Evolutionary conservation across 2,113 vertebrate species (phyloP).

Genomic region (Eulemur rufifrons): DNA sequence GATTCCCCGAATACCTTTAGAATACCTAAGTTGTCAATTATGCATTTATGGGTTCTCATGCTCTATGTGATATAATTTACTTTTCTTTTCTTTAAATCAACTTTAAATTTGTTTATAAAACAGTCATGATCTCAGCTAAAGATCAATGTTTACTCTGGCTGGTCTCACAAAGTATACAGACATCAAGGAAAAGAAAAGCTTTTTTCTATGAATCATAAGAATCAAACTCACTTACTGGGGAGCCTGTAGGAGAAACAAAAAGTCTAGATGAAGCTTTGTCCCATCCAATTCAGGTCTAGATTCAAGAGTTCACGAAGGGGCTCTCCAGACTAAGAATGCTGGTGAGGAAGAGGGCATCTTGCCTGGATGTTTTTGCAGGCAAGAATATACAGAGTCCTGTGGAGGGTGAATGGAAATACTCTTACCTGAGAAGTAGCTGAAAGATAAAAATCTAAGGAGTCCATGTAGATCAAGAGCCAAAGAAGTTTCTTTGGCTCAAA

Average conservation of each 20-base stretch:
- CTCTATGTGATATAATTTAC: background rate
- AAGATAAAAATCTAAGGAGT: conserved; percentile 21
- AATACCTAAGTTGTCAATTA: conserved; percentile 27
- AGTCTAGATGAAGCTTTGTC: background rate
- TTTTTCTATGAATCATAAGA: conserved; percentile 17
- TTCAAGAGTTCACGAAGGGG: background rate
- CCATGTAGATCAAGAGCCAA: background rate
- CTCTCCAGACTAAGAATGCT: background rate
- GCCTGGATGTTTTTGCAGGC: background rate
- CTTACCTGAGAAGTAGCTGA: background rate
- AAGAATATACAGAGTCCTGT: background rate
- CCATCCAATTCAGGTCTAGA: background rate
- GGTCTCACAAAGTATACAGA: background rate
- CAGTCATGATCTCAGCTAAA: conserved; percentile 30
- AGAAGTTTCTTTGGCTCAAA: conserved; percentile 16
- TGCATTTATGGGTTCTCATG: conserved; percentile 18
- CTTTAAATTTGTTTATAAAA: conserved; percentile 50
- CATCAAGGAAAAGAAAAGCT: background rate
- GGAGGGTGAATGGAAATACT: background rate
- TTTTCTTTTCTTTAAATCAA: conserved; percentile 47
- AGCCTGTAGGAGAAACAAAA: conserved; percentile 16
- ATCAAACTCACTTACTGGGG: background rate
- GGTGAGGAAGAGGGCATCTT: background rate
- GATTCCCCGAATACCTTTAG: background rate
- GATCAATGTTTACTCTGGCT: background rate